Evolutionary conservation across 2,113 vertebrate species (phyloP), one percentile per base, ranked within the genome.

Genomic region (Rhinoptilus africanus): DNA sequence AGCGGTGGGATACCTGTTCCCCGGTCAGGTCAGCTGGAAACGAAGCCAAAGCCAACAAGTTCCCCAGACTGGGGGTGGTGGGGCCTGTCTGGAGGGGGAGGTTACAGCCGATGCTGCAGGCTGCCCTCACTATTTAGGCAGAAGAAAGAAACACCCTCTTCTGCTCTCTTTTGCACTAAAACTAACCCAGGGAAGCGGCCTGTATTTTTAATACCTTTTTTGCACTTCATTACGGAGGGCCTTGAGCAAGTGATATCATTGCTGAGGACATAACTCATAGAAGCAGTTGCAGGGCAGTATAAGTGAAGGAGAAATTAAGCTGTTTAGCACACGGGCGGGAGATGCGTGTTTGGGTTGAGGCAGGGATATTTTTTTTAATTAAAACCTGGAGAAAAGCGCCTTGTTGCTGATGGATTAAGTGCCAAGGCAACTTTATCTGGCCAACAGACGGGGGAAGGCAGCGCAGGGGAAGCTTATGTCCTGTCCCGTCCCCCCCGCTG

Each of bases 1-100:
- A 77, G 60, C 93, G 89, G 37, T 77, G 63, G 73, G 69, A 73
- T 89, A 95, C 84, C 95, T 93, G 30, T 69, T 87, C 74, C 82
- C 85, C 91, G 56, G 73, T 92, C 92, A 76, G 95, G 84, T 91
- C 79, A 97, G 60, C 68, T 91, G 88, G 94, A 97, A 98, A 94
- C 2, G 2, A 59, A 90, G 82, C 86, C 89, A 95, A 95, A 84
- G 12, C 57, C 92, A 93, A 72, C 59, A 85, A 88, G 20, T 89
- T 91, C 78, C 87, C 80, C 84, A 57, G 64, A 27, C 57, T 77
- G 66, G 86, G 77, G 80, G 45, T 32, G 86, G 74, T 3, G 14
- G 88, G 74, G 79, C 59, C 72, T 88, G 59, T 81, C 80, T 92
- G 82, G 85, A 83, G 47, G 75, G 73, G 91, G 87, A 20, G 18